Conservation (phyloP, 2,797 vertebrate genomes). For the Tapera naevia region DNA sequence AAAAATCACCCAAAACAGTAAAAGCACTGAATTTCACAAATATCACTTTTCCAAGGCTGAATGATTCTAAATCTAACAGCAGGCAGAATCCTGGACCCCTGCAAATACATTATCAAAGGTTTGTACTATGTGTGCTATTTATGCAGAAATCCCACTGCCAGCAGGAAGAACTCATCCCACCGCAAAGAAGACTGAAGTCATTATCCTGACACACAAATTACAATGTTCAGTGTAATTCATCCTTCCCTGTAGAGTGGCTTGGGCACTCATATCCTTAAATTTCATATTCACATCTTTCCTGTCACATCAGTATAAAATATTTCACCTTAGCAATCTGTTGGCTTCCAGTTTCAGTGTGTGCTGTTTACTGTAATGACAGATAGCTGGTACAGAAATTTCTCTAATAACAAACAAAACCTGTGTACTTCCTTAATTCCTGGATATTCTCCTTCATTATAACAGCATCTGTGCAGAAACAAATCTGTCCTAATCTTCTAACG, state of each 20-base stretch:
- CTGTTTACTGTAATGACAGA: too few species aligned
- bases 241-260: neutral
- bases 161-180: neutral
- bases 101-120: neutral
- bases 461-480: conserved; percentile 9
- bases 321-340: neutral
- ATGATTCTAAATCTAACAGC: neutral
- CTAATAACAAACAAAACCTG: neutral
- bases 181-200: rapidly evolving
- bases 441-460: conserved; percentile 27
- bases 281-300: neutral
- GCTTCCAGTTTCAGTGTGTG: neutral
- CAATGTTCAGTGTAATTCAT: neutral
- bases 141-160: neutral
- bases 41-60: neutral
- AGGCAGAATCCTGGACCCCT: neutral
- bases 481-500: neutral
- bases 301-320: neutral
- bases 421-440: conserved; percentile 37
- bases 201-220: neutral
- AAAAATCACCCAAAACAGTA: neutral
- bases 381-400: neutral
- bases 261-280: neutral
- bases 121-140: neutral
- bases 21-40: neutral